Conservation (phyloP, 2,113 vertebrate genomes). For the Chaetura pelagica region DNA sequence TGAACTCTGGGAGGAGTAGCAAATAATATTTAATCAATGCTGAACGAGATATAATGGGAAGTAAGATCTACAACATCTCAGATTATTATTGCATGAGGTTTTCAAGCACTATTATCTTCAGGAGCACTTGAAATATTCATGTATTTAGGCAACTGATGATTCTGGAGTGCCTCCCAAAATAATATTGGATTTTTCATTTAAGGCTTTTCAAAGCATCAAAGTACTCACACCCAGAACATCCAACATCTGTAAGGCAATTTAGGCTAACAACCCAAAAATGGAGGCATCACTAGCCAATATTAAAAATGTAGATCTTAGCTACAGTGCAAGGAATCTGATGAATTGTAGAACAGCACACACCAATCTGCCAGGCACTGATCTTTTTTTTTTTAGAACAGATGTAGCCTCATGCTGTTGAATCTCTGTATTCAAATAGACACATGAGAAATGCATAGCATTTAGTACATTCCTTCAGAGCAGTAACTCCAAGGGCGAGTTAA, state of each 20-base stretch:
- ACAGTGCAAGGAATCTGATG: not conserved
- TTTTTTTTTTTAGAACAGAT: constrained; percentile 40
- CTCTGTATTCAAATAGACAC: constrained; percentile 53
- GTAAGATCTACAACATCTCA: constrained; percentile 9
- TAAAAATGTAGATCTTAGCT: constrained; percentile 50
- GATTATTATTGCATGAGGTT: constrained; percentile 31
- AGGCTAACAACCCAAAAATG: not conserved
- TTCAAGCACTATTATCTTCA: constrained; percentile 54
- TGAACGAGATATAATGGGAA: constrained; percentile 48
- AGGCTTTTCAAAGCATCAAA: constrained; percentile 22
- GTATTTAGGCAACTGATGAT: constrained; percentile 49
- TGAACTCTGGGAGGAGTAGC: not conserved
- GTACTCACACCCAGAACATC: not conserved
- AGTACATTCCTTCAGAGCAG: constrained; percentile 43
- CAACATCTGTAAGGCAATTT: constrained; percentile 55
- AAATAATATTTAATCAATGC: constrained; percentile 50
- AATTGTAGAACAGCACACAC: not conserved
- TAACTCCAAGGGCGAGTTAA: constrained; percentile 10
- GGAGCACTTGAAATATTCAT: constrained; percentile 55
- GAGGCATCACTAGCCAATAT: not conserved
- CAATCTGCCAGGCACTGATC: constrained; percentile 6
- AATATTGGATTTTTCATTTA: constrained; percentile 42
- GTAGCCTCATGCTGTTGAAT: constrained; percentile 46
- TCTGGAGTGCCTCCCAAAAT: constrained; percentile 52
- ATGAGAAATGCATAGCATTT: constrained; percentile 41